Evolutionary conservation across 2,113 vertebrate species (phyloP).

Genomic region (Zonotrichia leucophrys): DNA sequence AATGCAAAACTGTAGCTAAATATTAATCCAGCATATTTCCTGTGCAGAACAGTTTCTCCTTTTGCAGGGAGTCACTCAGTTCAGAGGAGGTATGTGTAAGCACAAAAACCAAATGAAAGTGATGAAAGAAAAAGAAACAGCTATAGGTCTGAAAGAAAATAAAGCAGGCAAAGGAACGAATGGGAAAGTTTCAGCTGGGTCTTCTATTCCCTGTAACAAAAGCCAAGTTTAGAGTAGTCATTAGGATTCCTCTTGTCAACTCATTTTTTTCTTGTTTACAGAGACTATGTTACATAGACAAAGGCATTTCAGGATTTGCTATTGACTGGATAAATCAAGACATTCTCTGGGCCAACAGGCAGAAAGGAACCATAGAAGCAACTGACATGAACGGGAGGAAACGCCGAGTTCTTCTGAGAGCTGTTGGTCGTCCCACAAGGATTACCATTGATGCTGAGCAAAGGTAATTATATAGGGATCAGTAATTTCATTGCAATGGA

Average conservation of each 20-base stretch:
- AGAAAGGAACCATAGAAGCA: slow-evolving; percentile 83
- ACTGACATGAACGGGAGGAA: slow-evolving; percentile 82
- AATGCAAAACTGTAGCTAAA: not conserved
- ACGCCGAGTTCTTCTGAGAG: slow-evolving; percentile 74
- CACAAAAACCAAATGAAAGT: not conserved
- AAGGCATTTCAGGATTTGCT: slow-evolving; percentile 86
- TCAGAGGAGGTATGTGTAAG: not conserved
- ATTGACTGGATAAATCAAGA: slow-evolving; percentile 88
- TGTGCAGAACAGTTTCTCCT: not conserved
- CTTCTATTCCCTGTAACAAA: not conserved
- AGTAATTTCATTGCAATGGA: not conserved
- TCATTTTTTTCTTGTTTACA: slow-evolving; percentile 55
- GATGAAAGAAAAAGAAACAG: not conserved
- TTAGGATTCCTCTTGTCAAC: not conserved
- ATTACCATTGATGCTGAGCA: slow-evolving; percentile 81
- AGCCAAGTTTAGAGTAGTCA: not conserved
- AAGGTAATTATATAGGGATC: slow-evolving; percentile 78
- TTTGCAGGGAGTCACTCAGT: not conserved
- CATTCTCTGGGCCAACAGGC: slow-evolving; percentile 83
- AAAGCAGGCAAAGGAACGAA: not conserved
- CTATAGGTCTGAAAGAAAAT: not conserved
- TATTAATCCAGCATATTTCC: not conserved
- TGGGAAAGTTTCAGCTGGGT: not conserved
- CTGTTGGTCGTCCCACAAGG: slow-evolving; percentile 75
- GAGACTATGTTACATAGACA: slow-evolving; percentile 81